Percentiles rank a stretch among this genome's conserved stretches.
These are phyloP conservation scores for Cassiopea andromeda DNA, from an alignment of 30 jellyfish, hydroid and myxozoan species.

Conservation along the genomic window DNA sequence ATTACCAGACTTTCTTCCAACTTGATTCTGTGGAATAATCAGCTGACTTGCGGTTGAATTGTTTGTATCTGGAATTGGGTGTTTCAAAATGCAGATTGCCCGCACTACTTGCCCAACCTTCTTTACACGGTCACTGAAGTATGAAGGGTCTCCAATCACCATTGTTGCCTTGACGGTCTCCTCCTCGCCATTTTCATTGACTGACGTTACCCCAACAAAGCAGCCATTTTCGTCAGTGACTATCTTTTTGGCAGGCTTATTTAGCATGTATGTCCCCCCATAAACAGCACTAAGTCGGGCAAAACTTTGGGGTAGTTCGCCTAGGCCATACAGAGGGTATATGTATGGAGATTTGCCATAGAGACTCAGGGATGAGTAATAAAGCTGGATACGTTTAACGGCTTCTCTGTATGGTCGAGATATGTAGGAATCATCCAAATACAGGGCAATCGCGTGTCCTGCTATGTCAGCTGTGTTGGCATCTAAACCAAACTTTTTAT, in stretches of 20 bases:
- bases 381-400: slow-evolving; percentile 69
- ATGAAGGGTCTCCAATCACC: slow-evolving; percentile 99
- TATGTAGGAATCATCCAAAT: slow-evolving; percentile 79
- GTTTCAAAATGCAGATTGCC: slow-evolving; percentile 95
- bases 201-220: slow-evolving; percentile 90
- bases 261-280: slow-evolving; percentile 99
- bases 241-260: slow-evolving; percentile 87
- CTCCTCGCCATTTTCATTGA: slow-evolving; percentile 72
- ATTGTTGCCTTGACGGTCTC: slow-evolving; percentile 89
- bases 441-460: slow-evolving; percentile 97
- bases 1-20: slow-evolving; percentile 88
- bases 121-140: slow-evolving; percentile 89
- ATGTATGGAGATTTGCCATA: slow-evolving; percentile 97
- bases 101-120: slow-evolving; percentile 98
- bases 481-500: slow-evolving; percentile 91
- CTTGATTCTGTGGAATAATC: slow-evolving; percentile 97
- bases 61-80: slow-evolving; percentile 88
- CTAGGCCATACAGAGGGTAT: slow-evolving; percentile 98
- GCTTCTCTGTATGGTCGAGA: slow-evolving; percentile 84
- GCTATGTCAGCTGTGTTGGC: slow-evolving; percentile 94
- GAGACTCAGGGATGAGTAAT: slow-evolving; percentile 80
- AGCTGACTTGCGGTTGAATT: slow-evolving; percentile 89
- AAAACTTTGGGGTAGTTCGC: slow-evolving; percentile 99
- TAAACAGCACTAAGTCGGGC: slow-evolving; percentile 99
- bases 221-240: slow-evolving; percentile 90